Evolutionary conservation across 2,113 vertebrate genomes (phyloP).

Genomic region (Hyaena hyaena): DNA sequence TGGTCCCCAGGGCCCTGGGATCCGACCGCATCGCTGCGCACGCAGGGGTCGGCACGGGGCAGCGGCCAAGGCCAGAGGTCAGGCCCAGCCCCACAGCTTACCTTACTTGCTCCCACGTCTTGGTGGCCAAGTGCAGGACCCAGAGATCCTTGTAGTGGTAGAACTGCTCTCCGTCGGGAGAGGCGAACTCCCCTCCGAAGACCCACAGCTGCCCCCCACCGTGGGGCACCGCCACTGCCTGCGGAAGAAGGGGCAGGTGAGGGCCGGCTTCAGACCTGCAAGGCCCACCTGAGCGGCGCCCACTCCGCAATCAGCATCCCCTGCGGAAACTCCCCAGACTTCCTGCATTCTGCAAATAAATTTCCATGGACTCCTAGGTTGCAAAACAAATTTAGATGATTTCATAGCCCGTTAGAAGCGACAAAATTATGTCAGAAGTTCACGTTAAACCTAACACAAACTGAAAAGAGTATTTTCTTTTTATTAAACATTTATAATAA

Average conservation of each 20-base stretch:
- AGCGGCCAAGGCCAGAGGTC: not conserved
- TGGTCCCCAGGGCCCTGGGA: not conserved
- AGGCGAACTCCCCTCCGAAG: slow-evolving; percentile 98
- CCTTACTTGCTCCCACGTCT: slow-evolving; percentile 97
- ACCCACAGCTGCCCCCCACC: slow-evolving; percentile 96
- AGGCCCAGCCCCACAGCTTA: slow-evolving; percentile 77
- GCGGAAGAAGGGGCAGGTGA: slow-evolving; percentile 37
- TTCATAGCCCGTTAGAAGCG: not conserved
- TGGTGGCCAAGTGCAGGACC: slow-evolving; percentile 95
- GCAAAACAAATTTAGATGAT: not conserved
- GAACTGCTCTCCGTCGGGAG: slow-evolving; percentile 96
- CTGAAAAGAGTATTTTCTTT: not conserved
- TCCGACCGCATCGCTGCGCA: fast-evolving
- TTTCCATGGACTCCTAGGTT: not conserved
- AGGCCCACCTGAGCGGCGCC: not conserved
- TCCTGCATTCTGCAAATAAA: not conserved
- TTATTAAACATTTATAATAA: too few species aligned
- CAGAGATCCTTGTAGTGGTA: slow-evolving; percentile 99
- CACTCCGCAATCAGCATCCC: not conserved
- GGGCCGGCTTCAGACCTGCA: fast-evolving
- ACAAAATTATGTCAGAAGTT: not conserved
- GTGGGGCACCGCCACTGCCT: slow-evolving; percentile 94
- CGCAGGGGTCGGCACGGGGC: not conserved
- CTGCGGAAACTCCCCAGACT: not conserved
- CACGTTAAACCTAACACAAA: not conserved